A percentile compares a stretch with the other conserved stretches of the same genome.
These are phyloP conservation scores for Hirtodrosophila histrioides DNA, from an alignment of 2,888 invertebrate species.

Conservation along the genomic window DNA sequence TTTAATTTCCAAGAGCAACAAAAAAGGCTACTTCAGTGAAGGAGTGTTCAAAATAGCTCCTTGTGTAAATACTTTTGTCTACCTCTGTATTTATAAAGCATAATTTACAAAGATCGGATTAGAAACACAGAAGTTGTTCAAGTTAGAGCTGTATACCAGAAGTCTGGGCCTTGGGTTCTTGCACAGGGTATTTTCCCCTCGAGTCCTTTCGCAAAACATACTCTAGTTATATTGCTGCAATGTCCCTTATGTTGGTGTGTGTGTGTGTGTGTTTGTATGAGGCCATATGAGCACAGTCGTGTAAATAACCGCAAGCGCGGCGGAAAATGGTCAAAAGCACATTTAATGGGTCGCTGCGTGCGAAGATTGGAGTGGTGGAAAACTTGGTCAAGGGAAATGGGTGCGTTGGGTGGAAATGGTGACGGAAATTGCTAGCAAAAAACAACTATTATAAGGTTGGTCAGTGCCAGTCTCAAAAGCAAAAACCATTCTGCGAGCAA, in stretches of 20 bases:
- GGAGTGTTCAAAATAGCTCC: too few species aligned
- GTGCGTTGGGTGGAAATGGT: slow-evolving; percentile 13
- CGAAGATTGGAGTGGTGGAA: slow-evolving; percentile 6
- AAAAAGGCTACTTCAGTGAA: too few species aligned
- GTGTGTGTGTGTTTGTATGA: slow-evolving; percentile 7
- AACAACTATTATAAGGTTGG: not conserved
- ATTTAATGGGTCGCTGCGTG: slow-evolving; percentile 59
- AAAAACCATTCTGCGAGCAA: slow-evolving; percentile 5
- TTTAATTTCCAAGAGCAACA: too few species aligned
- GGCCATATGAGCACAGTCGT: slow-evolving; percentile 32
- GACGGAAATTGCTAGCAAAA: slow-evolving; percentile 15
- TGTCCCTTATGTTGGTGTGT: not conserved
- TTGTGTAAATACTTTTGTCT: too few species aligned
- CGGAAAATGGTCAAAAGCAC: slow-evolving; percentile 68
- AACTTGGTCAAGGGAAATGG: slow-evolving; percentile 25
- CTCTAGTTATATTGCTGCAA: not conserved
- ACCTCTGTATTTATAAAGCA: too few species aligned
- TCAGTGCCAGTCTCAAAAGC: not conserved
- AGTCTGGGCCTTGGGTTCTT: too few species aligned
- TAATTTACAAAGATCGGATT: too few species aligned
- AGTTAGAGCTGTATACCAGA: too few species aligned
- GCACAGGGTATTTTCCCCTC: too few species aligned
- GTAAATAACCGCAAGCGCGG: slow-evolving; percentile 71
- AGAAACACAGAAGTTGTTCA: too few species aligned
- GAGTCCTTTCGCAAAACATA: too few species aligned